Percentiles rank a stretch among this genome's conserved stretches.
phyloP scores from a whole-genome alignment of 2,888 invertebrate genomes.

The Elegia similella region DNA sequence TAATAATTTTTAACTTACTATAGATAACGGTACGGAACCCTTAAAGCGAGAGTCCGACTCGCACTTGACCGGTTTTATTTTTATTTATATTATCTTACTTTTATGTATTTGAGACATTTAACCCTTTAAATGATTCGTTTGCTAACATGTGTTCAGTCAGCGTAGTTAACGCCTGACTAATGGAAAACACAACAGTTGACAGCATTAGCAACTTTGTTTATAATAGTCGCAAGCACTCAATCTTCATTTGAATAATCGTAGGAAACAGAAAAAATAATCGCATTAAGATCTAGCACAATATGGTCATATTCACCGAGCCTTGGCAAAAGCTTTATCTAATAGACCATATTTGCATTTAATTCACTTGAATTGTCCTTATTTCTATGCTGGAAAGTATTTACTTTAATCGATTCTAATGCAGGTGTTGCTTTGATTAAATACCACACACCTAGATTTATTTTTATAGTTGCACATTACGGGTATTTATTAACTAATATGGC shows the following conservation, averaged over 20 bases:
- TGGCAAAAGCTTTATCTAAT: slow-evolving; percentile 12
- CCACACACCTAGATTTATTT: slow-evolving; percentile 20
- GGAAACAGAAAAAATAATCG: slow-evolving; percentile 1
- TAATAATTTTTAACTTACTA: too few relatives aligned
- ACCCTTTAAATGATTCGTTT: too few relatives aligned
- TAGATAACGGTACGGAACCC: too few relatives aligned
- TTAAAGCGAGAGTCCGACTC: too few relatives aligned
- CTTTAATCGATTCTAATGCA: slow-evolving; percentile 5
- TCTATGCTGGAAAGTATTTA: slow-evolving; percentile 9
- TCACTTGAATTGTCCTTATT: slow-evolving; percentile 11
- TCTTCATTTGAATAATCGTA: slow-evolving; percentile 2
- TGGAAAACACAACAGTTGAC: too few relatives aligned
- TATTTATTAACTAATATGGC: slow-evolving; percentile 41
- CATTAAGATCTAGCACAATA: not conserved
- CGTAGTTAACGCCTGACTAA: too few relatives aligned
- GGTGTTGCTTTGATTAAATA: slow-evolving; percentile 6
- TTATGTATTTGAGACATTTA: too few relatives aligned
- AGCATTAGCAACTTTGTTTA: not conserved
- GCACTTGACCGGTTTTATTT: too few relatives aligned
- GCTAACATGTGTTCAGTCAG: too few relatives aligned
- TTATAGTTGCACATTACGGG: slow-evolving; percentile 24
- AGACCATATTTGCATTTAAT: slow-evolving; percentile 9
- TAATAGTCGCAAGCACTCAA: not conserved
- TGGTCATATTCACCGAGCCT: slow-evolving; percentile 6
- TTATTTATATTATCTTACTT: too few relatives aligned